These are phyloP conservation scores for Galbula dea DNA, from an alignment of 2,113 vertebrate genomes.

Conservation along the genomic window DNA sequence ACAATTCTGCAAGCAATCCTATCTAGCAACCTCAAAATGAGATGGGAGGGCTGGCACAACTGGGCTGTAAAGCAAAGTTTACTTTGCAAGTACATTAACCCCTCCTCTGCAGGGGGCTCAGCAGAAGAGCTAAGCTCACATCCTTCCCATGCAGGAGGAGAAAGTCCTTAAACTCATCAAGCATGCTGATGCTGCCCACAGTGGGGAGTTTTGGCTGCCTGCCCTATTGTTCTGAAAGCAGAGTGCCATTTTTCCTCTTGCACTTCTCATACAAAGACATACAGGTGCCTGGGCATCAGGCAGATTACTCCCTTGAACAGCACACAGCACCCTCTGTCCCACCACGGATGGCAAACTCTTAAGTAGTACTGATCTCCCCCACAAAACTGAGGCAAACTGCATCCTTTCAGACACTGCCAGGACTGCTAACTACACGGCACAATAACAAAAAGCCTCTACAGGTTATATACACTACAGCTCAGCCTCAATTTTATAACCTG, in stretches of 20 bases:
- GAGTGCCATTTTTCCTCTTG: neutral
- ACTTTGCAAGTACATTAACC: neutral
- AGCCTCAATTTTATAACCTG: neutral
- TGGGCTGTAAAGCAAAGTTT: neutral
- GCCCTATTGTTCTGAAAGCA: fast-evolving
- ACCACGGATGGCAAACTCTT: neutral
- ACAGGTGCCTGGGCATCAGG: neutral
- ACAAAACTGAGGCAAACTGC: neutral
- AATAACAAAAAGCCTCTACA: neutral
- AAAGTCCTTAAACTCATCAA: neutral
- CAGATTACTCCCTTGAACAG: neutral
- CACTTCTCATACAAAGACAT: fast-evolving
- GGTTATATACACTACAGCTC: neutral
- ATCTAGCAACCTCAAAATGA: neutral
- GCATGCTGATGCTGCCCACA: neutral
- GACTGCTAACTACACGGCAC: neutral
- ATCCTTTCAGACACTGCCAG: neutral
- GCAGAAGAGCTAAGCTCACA: neutral
- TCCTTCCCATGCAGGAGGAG: neutral
- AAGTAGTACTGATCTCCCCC: neutral
- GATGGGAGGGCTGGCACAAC: neutral
- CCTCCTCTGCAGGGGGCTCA: neutral
- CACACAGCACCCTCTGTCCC: neutral
- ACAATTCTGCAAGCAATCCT: neutral
- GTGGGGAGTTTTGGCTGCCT: neutral